A percentile compares a stretch with the other conserved stretches of the same genome.
Conservation (phyloP, 1,140 invertebrate genomes). For the Camponotus floridanus region DNA sequence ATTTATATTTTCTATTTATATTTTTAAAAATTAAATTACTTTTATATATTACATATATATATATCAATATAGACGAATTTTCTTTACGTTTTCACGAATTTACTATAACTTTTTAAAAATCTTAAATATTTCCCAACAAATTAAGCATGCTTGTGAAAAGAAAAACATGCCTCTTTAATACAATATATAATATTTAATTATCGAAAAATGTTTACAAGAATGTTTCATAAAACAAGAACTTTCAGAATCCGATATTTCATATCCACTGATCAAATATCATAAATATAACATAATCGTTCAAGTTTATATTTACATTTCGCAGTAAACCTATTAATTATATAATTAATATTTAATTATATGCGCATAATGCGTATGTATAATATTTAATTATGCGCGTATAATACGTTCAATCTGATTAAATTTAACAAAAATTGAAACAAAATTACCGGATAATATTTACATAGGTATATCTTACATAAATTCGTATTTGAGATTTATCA, state of each 20-base stretch:
- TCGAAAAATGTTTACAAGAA: neutral
- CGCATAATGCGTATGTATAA: too few relatives aligned
- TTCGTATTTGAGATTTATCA: slow-evolving; percentile 47
- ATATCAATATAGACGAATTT: neutral
- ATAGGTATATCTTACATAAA: slow-evolving; percentile 18
- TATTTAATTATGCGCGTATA: neutral
- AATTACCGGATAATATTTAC: neutral
- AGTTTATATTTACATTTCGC: neutral
- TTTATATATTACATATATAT: neutral
- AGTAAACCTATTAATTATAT: slow-evolving; percentile 10
- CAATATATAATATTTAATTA: neutral
- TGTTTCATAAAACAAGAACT: slow-evolving; percentile 1
- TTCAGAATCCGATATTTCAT: neutral
- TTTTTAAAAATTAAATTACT: slow-evolving; percentile 2
- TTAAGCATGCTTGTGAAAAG: neutral
- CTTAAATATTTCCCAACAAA: slow-evolving; percentile 8
- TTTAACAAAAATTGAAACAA: too few relatives aligned
- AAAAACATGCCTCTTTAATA: neutral
- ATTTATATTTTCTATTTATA: too few relatives aligned
- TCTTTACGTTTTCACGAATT: neutral
- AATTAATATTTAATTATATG: too few relatives aligned
- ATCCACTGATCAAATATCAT: neutral
- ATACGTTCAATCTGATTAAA: neutral
- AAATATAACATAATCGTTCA: neutral
- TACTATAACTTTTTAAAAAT: neutral